These are phyloP conservation scores for Athalia rosae DNA, from an alignment of 2,888 invertebrate species.

Conservation along the genomic window DNA sequence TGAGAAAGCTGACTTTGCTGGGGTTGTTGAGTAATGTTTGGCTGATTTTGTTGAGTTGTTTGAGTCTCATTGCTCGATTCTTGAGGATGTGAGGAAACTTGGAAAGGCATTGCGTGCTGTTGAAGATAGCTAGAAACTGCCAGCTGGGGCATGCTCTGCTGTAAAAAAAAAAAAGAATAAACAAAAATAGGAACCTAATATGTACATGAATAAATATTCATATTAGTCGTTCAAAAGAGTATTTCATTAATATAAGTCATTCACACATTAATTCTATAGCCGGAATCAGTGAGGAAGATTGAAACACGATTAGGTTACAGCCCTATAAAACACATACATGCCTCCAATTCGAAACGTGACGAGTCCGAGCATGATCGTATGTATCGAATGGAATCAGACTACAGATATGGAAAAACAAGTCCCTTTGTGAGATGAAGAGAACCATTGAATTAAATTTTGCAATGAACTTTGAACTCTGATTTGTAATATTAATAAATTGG, in stretches of 20 bases:
- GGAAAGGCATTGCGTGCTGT: slow-evolving; percentile 54
- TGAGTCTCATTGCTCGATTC: slow-evolving; percentile 40
- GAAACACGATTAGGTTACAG: too few species aligned
- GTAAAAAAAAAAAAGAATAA: slow-evolving; percentile 36
- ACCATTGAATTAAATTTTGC: too few species aligned
- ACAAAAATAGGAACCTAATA: not conserved
- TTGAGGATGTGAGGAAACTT: slow-evolving; percentile 50
- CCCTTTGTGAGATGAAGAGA: too few species aligned
- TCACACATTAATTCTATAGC: not conserved
- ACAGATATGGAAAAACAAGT: too few species aligned
- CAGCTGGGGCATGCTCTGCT: slow-evolving; percentile 59
- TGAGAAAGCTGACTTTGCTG: slow-evolving; percentile 51
- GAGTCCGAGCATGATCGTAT: too few species aligned
- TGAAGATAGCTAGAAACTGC: slow-evolving; percentile 58
- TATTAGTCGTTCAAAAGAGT: not conserved
- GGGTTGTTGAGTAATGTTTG: slow-evolving; percentile 49
- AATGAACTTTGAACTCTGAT: too few species aligned
- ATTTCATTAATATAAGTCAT: not conserved
- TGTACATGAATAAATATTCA: slow-evolving; percentile 1
- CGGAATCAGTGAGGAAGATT: too few species aligned
- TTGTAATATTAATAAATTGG: too few species aligned
- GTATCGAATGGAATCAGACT: too few species aligned
- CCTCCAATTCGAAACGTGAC: too few species aligned
- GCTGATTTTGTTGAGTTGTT: slow-evolving; percentile 37
- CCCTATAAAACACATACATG: too few species aligned